phyloP scores from a whole-genome alignment of 2,888 invertebrate genomes.

The Empis livida region DNA sequence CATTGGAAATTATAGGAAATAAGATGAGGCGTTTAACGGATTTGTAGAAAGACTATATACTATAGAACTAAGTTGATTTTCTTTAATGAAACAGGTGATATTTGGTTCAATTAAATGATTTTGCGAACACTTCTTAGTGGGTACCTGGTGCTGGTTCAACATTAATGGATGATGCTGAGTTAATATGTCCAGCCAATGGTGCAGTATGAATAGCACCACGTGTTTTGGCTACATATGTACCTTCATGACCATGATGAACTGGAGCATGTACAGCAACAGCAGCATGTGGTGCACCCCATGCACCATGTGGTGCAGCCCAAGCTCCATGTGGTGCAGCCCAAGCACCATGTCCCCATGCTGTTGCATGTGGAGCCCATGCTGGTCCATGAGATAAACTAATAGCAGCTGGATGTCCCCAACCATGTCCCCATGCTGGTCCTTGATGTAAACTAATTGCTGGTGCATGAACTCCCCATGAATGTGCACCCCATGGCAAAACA shows the following conservation, averaged over 20 bases:
- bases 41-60: too few species aligned
- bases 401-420: not conserved
- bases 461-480: not conserved
- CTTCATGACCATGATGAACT: constrained; percentile 30
- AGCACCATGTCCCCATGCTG: not conserved
- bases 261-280: constrained; percentile 1
- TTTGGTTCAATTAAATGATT: too few species aligned
- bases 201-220: constrained; percentile 34
- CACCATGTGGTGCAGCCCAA: not conserved
- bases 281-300: not conserved
- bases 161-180: constrained; percentile 31
- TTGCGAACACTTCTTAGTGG: constrained; percentile 14
- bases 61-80: too few species aligned
- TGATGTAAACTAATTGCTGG: not conserved
- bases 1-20: too few species aligned
- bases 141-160: constrained; percentile 33
- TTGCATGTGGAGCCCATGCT: not conserved
- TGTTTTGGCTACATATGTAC: constrained; percentile 32
- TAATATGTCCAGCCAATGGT: constrained; percentile 31
- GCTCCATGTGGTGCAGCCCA: not conserved
- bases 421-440: not conserved
- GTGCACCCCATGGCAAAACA: not conserved
- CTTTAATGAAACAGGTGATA: too few species aligned
- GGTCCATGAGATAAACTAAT: not conserved
- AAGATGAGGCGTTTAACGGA: too few species aligned